Conservation (phyloP, 2,113 vertebrate genomes). For the Leuciscus idus region DNA sequence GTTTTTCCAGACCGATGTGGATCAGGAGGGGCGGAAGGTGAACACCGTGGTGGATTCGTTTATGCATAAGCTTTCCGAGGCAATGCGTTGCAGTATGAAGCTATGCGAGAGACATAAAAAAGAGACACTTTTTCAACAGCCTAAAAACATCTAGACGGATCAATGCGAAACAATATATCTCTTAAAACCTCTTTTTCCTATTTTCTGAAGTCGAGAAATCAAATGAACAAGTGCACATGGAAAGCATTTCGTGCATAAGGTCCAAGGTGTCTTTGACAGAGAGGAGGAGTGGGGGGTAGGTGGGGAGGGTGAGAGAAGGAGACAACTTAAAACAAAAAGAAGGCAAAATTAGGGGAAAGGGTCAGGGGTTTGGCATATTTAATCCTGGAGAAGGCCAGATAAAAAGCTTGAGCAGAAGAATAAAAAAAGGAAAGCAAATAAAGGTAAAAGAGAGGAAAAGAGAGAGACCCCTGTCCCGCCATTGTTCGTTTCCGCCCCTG, state of each 20-base stretch:
- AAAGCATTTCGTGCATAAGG: slow-evolving; percentile 78
- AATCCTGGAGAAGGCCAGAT: slow-evolving; percentile 22
- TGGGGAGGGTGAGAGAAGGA: background rate
- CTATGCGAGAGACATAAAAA: slow-evolving; percentile 64
- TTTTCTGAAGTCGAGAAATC: slow-evolving; percentile 59
- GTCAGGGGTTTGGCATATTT: slow-evolving; percentile 23
- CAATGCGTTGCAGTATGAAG: slow-evolving; percentile 69
- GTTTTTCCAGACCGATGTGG: slow-evolving; percentile 59
- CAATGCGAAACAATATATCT: slow-evolving; percentile 62
- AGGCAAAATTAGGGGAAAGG: background rate
- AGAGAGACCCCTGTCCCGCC: slow-evolving; percentile 65
- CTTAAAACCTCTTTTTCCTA: slow-evolving; percentile 62
- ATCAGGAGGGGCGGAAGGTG: slow-evolving; percentile 60
- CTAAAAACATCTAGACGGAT: slow-evolving; percentile 64
- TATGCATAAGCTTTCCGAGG: slow-evolving; percentile 74
- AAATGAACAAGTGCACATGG: slow-evolving; percentile 65
- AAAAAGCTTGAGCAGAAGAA: slow-evolving; percentile 9
- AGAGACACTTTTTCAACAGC: slow-evolving; percentile 62
- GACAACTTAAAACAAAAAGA: background rate
- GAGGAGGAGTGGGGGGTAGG: background rate
- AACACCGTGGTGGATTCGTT: slow-evolving; percentile 67
- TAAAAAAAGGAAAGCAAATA: slow-evolving; percentile 25
- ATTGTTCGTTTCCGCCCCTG: slow-evolving; percentile 63
- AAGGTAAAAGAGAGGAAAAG: slow-evolving; percentile 43
- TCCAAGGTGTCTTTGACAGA: slow-evolving; percentile 62